These are phyloP conservation scores for human (Homo sapiens) DNA, from an alignment of 2,113 vertebrate species.

Conservation along the genomic window GRCh38 chr3:179422001-179422500, in stretches of 20 bases:
- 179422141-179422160: background rate
- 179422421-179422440: too few species aligned
- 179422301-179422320: background rate
- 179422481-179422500: too few species aligned
- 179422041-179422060: background rate
- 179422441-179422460: too few species aligned
- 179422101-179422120: background rate
- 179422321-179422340: background rate
- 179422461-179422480: too few species aligned
- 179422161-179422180: background rate
- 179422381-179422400: too few species aligned
- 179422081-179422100: background rate
- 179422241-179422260: background rate
- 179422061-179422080: background rate
- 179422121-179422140: background rate
- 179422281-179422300: background rate
- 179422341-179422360: background rate
- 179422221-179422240: conserved; percentile 7
- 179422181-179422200: background rate
- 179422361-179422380: too few species aligned
- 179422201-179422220: background rate
- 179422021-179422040: background rate
- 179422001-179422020: background rate
- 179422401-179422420: too few species aligned
- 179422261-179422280: background rate